Conservation (phyloP, 2,797 vertebrate genomes). For the Ceyx erithaca region DNA sequence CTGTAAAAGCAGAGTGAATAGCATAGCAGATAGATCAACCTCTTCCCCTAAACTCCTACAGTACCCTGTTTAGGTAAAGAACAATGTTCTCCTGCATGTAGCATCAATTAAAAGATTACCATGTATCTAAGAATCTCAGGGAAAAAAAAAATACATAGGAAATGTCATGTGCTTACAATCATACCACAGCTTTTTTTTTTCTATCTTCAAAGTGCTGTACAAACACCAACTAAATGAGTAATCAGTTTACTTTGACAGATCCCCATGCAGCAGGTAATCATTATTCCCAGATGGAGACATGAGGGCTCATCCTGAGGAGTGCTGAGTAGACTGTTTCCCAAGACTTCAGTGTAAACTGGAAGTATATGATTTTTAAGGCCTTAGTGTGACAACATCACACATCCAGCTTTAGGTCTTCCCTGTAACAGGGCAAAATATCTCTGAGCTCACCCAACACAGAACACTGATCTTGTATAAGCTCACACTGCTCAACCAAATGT, state of each 20-base stretch:
- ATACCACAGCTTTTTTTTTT: neutral
- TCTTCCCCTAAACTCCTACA: constrained; percentile 20
- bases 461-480: neutral
- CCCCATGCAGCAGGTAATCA: neutral
- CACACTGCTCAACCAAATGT: neutral
- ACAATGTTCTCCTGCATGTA: neutral
- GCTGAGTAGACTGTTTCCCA: neutral
- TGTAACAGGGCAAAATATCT: neutral
- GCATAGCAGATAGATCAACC: constrained; percentile 69
- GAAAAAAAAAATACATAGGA: neutral
- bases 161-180: neutral
- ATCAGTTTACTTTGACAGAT: constrained; percentile 6
- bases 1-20: constrained; percentile 60
- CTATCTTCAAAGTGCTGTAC: neutral
- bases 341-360: neutral
- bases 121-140: constrained; percentile 16
- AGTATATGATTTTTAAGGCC: neutral
- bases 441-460: neutral
- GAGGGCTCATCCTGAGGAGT: neutral
- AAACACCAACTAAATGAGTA: neutral
- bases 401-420: neutral
- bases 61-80: constrained; percentile 27
- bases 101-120: constrained; percentile 53
- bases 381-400: neutral
- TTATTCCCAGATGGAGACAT: neutral